A percentile compares a stretch with the other conserved stretches of the same genome.
Conservation (phyloP, 2,113 vertebrate genomes). For the Malurus elegans region DNA sequence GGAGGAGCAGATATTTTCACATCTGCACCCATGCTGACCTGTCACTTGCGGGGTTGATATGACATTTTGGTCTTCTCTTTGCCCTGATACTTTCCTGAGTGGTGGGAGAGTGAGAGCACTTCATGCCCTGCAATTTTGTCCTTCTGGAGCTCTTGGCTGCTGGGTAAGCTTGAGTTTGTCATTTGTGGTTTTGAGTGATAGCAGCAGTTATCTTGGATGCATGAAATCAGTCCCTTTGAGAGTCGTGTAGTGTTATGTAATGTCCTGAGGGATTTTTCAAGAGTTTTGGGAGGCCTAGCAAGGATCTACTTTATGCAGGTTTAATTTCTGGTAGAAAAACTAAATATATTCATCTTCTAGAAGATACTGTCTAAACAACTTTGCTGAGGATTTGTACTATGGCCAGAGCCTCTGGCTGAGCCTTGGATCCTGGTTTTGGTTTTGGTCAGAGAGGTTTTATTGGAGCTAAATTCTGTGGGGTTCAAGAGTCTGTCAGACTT, state of each 20-base stretch:
- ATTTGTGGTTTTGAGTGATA: background rate
- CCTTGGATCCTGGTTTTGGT: background rate
- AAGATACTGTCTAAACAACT: background rate
- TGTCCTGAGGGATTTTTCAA: background rate
- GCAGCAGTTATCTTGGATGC: background rate
- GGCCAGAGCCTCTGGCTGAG: background rate
- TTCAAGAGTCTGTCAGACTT: background rate
- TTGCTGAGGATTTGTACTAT: background rate
- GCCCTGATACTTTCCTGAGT: background rate
- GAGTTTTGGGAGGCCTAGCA: background rate
- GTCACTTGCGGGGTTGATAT: background rate
- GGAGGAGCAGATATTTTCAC: background rate
- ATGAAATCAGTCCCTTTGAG: background rate
- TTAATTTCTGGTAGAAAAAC: background rate
- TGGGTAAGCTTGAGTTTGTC: background rate
- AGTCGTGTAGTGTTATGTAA: background rate
- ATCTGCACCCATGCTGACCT: background rate
- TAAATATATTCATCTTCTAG: background rate
- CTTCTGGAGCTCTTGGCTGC: background rate
- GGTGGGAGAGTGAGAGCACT: background rate
- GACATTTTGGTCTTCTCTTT: background rate
- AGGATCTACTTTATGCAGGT: background rate
- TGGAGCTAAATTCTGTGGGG: background rate
- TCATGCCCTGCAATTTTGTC: background rate
- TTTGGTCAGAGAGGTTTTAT: background rate